Evolutionary conservation across 2,797 vertebrate genomes (phyloP).

Genomic region (Vireo griseus): DNA sequence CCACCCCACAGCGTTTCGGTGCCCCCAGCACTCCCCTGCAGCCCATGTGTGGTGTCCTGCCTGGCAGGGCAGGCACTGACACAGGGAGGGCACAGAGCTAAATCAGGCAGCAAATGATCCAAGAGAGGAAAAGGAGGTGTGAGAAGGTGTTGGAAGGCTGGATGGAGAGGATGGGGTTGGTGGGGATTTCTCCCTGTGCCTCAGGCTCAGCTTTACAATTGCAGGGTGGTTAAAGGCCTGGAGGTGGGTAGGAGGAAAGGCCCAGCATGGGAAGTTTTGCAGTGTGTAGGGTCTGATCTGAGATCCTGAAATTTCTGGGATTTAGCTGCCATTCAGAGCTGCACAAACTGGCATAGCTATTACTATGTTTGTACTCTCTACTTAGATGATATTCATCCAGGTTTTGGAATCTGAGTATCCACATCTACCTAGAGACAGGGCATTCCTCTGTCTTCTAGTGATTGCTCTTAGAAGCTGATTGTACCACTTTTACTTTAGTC

Average conservation of each 20-base stretch:
- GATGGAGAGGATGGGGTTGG: neutral
- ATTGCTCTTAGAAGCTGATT: neutral
- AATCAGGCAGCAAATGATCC: neutral
- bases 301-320: neutral
- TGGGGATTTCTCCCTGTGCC: neutral
- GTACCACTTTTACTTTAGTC: neutral
- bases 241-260: neutral
- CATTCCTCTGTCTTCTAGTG: neutral
- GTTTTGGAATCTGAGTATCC: neutral
- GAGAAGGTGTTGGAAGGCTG: neutral
- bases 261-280: accelerated
- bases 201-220: neutral
- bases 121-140: neutral
- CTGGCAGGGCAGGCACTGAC: neutral
- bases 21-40: neutral
- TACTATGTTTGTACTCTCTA: neutral
- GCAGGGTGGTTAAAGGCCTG: neutral
- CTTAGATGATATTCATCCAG: neutral
- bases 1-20: neutral
- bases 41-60: neutral
- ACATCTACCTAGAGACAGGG: neutral
- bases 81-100: neutral
- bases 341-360: neutral
- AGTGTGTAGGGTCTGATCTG: neutral
- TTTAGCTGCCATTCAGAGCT: neutral